Conservation (phyloP, 2,797 vertebrate genomes). For the Xerus rutilus region DNA sequence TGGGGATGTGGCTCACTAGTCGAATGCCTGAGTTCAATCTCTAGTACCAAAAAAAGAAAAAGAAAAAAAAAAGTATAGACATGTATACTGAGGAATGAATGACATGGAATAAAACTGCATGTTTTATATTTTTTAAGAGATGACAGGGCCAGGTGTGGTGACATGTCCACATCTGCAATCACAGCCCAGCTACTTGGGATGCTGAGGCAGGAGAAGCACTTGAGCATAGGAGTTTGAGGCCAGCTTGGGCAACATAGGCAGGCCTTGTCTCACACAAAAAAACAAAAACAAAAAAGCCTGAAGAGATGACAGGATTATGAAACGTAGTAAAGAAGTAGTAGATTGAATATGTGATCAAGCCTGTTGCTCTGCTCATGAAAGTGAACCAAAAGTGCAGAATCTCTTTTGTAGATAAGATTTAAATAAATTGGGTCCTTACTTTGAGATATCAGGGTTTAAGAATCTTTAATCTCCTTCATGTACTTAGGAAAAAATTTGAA, state of each 20-base stretch:
- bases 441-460: neutral
- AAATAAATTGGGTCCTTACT: neutral
- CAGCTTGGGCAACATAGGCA: neutral
- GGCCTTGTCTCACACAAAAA: neutral
- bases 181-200: neutral
- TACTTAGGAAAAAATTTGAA: neutral
- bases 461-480: constrained; percentile 1
- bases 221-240: neutral
- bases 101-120: neutral
- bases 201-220: neutral
- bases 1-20: no score
- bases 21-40: no score
- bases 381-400: neutral
- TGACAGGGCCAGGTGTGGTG: neutral
- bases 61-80: neutral
- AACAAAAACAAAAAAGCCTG: neutral
- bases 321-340: neutral
- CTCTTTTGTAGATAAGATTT: neutral
- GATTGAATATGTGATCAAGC: neutral
- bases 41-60: no score
- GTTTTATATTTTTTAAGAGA: constrained; percentile 13
- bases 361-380: neutral
- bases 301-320: neutral
- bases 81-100: neutral
- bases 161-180: neutral